phyloP scores from a whole-genome alignment of 2,113 vertebrate species.

The Periophthalmus modestus region DNA sequence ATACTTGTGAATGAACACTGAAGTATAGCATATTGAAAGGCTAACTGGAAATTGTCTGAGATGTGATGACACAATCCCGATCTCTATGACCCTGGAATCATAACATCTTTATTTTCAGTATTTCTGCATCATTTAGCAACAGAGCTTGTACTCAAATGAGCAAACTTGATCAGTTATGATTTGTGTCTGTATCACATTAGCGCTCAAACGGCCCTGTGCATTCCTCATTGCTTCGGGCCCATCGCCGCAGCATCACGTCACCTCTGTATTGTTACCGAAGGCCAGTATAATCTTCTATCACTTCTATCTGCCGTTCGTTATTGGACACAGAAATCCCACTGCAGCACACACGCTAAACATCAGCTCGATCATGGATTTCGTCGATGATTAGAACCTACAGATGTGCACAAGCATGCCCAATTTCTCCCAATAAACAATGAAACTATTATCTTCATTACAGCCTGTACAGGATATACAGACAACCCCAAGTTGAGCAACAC shows the following conservation, averaged over 20 bases:
- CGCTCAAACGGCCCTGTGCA: constrained; percentile 13
- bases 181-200: constrained; percentile 3
- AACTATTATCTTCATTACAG: constrained; percentile 13
- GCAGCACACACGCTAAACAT: constrained; percentile 20
- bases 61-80: no score
- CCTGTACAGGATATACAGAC: constrained; percentile 1
- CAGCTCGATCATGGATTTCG: constrained; percentile 19
- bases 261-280: constrained; percentile 2
- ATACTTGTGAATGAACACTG: no score
- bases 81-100: background rate
- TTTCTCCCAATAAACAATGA: background rate
- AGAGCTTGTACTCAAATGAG: background rate
- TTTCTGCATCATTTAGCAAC: background rate
- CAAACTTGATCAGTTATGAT: background rate
- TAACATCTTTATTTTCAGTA: background rate
- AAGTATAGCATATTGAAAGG: no score
- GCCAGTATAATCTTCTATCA: constrained; percentile 2
- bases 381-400: constrained; percentile 1
- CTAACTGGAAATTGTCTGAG: no score
- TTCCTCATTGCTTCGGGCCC: constrained; percentile 4
- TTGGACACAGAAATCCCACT: constrained; percentile 21
- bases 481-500: background rate
- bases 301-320: constrained; percentile 4
- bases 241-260: constrained; percentile 4
- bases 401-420: constrained; percentile 27